Evolutionary conservation across 2,888 invertebrate species (phyloP), one percentile per base, ranked within the genome.

Genomic region (Osmoderma eremita): DNA sequence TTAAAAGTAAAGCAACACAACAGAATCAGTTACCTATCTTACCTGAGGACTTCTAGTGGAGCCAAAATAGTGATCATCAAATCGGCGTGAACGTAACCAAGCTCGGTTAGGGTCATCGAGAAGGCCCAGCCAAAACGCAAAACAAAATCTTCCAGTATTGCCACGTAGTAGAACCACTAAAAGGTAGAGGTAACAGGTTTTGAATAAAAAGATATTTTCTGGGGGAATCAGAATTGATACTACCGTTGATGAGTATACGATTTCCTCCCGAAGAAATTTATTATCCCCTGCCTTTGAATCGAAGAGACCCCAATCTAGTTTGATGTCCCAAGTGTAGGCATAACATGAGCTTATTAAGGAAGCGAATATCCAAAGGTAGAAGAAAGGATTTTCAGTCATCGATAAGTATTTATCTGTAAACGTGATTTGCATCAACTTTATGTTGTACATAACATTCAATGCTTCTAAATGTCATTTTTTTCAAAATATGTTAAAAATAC

Each of bases 261-360:
- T 92, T 86, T 98, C 97, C 79, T 98, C 97, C 45, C 98, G 85
- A 1, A 98, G 85, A 80, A 97, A 92, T 79, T 87, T 90, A 85
- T 97, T 95, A 84, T 97, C 96, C 0, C 94, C 94, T 0, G 96
- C 92, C 73, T 93, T 93, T 65, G 90, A 89, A 78, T 97, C 97
- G 77, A 98, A 90, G 65, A 98, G 85, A 0, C 98, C 98, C 99
- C 99, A 99, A 86, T 99, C 99, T 94, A 99, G 95, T 84, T 94
- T 95, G 38, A 98, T 92, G 82, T 99, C 98, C 98, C 99, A 99
- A 1, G 94, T 92, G 81, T 97, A 96, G 0, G 98, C 95, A 82
- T 99, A 99, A 68, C 93, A 88, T 0, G 98, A 97, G 63, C 95
- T 96, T 2, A 96, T 83, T 36, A 97, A 81, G 74, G 92, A 91